Base-by-base conservation (phyloP, 2,888 invertebrate species). In the Tipula lateralis region DNA sequence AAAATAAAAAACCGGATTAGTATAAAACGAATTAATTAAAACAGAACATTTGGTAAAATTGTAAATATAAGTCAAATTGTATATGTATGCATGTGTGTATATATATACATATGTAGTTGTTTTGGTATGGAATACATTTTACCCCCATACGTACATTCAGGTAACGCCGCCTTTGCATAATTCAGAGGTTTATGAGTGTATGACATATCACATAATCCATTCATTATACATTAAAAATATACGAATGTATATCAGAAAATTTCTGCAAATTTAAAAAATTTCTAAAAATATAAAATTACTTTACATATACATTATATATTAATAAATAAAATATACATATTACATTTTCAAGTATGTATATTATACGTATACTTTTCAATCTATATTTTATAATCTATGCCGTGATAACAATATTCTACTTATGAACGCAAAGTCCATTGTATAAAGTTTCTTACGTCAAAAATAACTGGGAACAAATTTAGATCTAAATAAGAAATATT, bases 201-300 rank as follows among this genome's bases (percentile, higher is more conserved):
- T 66, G 66, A 66, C 66, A 66, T 24, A 66, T 66, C 24, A 66
- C 66, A 66, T 66, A 66, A 66, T 66, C 66, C 44, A 44, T 24
- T 13, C 24, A 66, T 24, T 66, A 66, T 24, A n/a, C n/a, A n/a
- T n/a, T n/a, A 66, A 66, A 66, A 66, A 66, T 66, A 66, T 12
- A 50, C n/a, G n/a, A n/a, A n/a, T n/a, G n/a, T 66, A 44, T 44
- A 66, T 24, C 66, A 66, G 66, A 66, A 66, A 66, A 24, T 1
- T 19, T 66, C 24, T 66, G 24, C 24, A 66, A 66, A 24, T 66
- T 24, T 7, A 24, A 66, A 66, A n/a, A n/a, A 66, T 66, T 9
- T 66, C 66, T 66, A 66, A 66, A 66, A 66, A 66, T 66, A 66
- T 66, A 66, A 66, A 66, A 66, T 66, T 66, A 9, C 24, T 66